Base-by-base conservation (phyloP, 2,113 vertebrate species). In the Orycteropus afer region DNA sequence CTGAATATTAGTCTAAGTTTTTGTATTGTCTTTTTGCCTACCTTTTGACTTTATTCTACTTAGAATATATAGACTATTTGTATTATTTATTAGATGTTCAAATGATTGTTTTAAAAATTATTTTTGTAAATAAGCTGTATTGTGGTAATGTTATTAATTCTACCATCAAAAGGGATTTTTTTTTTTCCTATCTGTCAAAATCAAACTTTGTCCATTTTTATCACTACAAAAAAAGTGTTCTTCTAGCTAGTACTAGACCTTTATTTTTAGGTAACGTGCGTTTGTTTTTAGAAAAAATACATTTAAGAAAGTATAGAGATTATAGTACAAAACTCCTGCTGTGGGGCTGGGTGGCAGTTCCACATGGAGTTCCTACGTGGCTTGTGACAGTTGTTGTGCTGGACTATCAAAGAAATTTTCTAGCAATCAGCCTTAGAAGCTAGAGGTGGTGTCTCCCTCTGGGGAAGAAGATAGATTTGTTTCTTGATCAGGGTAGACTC, bases 181-280 rank as follows among this genome's bases (percentile, higher is more conserved):
- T 45, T 86, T 55, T 65, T 95, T 97, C 86, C 49, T 74, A 34
- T 82, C 78, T 97, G 34, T 73, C 11, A 0, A 0, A 51, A 61
- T 45, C 87, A 83, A 11, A 95, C 69, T 97, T 89, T 81, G 45
- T 90, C 94, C 57, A 82, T 20, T 47, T 69, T 97, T 97, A 91
- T 89, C 15, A 92, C 82, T 76, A 29, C 84, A 45, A 97, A 91
- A 51, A 97, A 98, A 96, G 83, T 86, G 47, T 47, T 87, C 49
- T 95, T 78, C 57, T 89, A 86, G 40, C 71, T 96, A 95, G 22
- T 40, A 8, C 13, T 49, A 9, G n/a, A 25, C 15, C 14, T 90
- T 65, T 82, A 78, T 73, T 94, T 90, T 92, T 90, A 79, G 63
- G 29, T 17, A 10, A 90, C 40, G 0, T 22, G 0, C 85, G 17